Base-by-base conservation (phyloP, 2,113 vertebrate species). In the Ctenodactylus gundi region DNA sequence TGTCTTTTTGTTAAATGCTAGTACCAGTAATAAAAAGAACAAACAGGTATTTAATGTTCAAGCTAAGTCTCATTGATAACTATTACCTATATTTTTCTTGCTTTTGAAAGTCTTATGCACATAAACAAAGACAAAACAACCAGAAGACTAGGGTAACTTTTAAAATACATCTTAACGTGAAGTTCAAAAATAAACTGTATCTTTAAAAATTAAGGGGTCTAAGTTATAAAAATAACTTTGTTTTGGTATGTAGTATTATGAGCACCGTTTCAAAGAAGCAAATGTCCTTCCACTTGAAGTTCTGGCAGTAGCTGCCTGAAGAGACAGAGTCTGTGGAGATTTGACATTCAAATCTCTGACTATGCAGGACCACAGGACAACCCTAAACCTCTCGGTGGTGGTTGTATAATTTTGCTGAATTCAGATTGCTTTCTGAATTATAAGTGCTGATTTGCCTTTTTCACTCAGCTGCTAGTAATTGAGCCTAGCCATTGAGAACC, bases 331-430 rank as follows among this genome's bases (percentile, higher is more conserved):
- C 68, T 84, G 89, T 51, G 41, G 44, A 82, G 67, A 73, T 77
- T 53, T 67, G 85, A 78, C 70, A 65, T 76, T 75, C n/a, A 83
- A 0, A 65, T 85, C 68, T 78, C 81, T 77, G 65, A 27, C 65
- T 85, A 0, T 64, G 12, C 39, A 29, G 11, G n/a, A 11, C 44
- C 62, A 31, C 20, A 57, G 81, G 36, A 14, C 77, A 27, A 67
- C 65, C 60, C 70, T 77, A 60, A 36, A n/a, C 39, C 44, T 49
- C 76, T 62, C 21, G n/a, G 64, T 85, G 64, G 80, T 62, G 49
- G 78, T 92, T 93, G 3, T 89, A 86, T 88, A 41, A 27, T 94
- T 96, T 55, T 93, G 93, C 87, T 85, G 72, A 94, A 89, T 88
- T 94, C 12, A 36, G 87, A 60, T 90, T 84, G 29, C 65, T 80